Percentiles rank a stretch among this genome's conserved stretches.
phyloP scores from a whole-genome alignment of 2,113 vertebrate species.

The Nannobrachium achirus region DNA sequence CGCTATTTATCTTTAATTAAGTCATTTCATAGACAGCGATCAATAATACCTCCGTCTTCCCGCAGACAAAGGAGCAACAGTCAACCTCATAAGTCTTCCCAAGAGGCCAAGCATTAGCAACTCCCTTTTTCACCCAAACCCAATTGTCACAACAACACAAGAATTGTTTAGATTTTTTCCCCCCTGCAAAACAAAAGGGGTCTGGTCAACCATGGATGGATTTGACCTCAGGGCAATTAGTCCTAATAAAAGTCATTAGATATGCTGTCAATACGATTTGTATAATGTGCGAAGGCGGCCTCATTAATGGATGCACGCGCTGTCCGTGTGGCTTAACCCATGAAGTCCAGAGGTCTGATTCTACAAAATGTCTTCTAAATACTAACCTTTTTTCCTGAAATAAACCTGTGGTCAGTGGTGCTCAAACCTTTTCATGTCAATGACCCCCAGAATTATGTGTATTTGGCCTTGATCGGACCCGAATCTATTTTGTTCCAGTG shows the following conservation, averaged over 20 bases:
- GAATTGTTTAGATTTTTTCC: slow-evolving; percentile 1
- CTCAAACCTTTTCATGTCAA: too few relatives aligned
- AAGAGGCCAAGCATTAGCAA: slow-evolving; percentile 53
- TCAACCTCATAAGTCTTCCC: slow-evolving; percentile 49
- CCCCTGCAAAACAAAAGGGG: neutral
- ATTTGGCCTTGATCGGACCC: too few relatives aligned
- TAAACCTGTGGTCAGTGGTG: too few relatives aligned
- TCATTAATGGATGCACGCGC: slow-evolving; percentile 53
- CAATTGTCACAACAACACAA: slow-evolving; percentile 13
- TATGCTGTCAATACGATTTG: slow-evolving; percentile 80
- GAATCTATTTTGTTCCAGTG: too few relatives aligned
- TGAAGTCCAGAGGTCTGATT: too few relatives aligned
- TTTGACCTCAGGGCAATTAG: slow-evolving; percentile 75
- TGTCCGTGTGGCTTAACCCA: too few relatives aligned
- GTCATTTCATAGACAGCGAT: slow-evolving; percentile 38
- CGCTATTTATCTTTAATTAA: neutral
- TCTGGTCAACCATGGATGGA: slow-evolving; percentile 44
- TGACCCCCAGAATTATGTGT: too few relatives aligned
- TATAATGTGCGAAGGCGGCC: slow-evolving; percentile 70
- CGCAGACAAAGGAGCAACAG: slow-evolving; percentile 50
- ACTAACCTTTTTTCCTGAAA: too few relatives aligned
- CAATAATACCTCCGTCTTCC: slow-evolving; percentile 45
- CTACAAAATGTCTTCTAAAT: too few relatives aligned
- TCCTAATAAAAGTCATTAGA: slow-evolving; percentile 78
- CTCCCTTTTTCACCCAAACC: slow-evolving; percentile 42